Conservation (phyloP, 2,113 vertebrate genomes). For the Hemibagrus wyckioides region DNA sequence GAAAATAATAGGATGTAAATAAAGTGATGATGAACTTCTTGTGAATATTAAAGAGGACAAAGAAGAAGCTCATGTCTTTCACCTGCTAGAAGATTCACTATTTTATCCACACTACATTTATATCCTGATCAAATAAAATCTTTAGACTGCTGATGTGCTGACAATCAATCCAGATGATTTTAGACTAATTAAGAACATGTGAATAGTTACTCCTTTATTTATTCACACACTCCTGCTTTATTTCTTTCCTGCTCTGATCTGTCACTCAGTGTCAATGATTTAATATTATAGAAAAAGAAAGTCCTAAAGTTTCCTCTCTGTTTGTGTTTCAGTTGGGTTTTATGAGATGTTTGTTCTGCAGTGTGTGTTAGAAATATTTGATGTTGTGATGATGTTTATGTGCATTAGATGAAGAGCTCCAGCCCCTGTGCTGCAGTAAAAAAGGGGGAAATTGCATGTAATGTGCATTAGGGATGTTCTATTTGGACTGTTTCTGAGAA, state of each 20-base stretch:
- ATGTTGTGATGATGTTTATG: slow-evolving; percentile 16
- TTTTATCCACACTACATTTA: slow-evolving; percentile 8
- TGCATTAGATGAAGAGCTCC: slow-evolving; percentile 45
- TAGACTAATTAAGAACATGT: not conserved
- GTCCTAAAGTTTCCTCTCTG: not conserved
- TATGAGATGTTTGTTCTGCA: not conserved
- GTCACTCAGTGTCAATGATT: not conserved
- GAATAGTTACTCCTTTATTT: not conserved
- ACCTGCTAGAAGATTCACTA: slow-evolving; percentile 16
- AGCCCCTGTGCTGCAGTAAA: slow-evolving; percentile 24
- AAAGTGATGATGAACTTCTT: slow-evolving; percentile 75
- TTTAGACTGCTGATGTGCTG: not conserved
- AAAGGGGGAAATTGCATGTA: slow-evolving; percentile 21
- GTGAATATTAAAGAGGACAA: slow-evolving; percentile 67
- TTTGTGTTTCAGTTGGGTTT: slow-evolving; percentile 33
- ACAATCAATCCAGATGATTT: not conserved
- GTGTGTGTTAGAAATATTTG: slow-evolving; percentile 57
- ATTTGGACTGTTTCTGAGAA: slow-evolving; percentile 28
- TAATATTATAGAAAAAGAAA: not conserved
- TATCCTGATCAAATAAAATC: not conserved
- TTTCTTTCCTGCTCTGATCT: not conserved
- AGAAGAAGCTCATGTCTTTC: slow-evolving; percentile 62
- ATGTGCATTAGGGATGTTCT: slow-evolving; percentile 12
- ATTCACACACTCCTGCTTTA: not conserved
- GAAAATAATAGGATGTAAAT: slow-evolving; percentile 67